Evolutionary conservation across 2,797 vertebrate species (phyloP).

Genomic region (Pelobates cultripes): DNA sequence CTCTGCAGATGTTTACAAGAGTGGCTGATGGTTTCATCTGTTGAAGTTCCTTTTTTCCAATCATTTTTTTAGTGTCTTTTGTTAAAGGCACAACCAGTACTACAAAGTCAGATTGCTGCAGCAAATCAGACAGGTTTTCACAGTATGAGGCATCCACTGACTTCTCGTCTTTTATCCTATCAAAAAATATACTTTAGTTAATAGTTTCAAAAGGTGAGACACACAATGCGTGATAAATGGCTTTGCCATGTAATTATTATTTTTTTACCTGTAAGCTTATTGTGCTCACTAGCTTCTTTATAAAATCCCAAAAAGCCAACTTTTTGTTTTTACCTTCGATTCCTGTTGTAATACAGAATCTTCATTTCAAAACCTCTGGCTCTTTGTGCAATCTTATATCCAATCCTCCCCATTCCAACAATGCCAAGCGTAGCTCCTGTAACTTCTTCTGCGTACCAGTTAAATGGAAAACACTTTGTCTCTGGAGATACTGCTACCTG

Average conservation of each 20-base stretch:
- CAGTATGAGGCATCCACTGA: slow-evolving; percentile 74
- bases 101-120: slow-evolving; percentile 78
- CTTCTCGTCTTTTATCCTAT: slow-evolving; percentile 74
- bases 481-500: slow-evolving; percentile 66
- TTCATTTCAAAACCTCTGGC: slow-evolving; percentile 83
- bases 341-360: slow-evolving; percentile 82
- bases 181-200: not conserved
- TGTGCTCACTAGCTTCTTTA: no score
- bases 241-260: no score
- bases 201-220: no score
- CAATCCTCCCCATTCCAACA: slow-evolving; percentile 81
- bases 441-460: slow-evolving; percentile 71
- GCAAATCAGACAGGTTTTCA: slow-evolving; percentile 74
- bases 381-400: slow-evolving; percentile 76
- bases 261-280: no score
- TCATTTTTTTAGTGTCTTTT: slow-evolving; percentile 70
- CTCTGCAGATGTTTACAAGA: slow-evolving; percentile 79
- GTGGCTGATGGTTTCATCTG: slow-evolving; percentile 78
- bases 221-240: no score
- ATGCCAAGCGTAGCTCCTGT: slow-evolving; percentile 79
- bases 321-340: slow-evolving; percentile 68
- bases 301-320: no score
- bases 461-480: slow-evolving; percentile 58
- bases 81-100: slow-evolving; percentile 71
- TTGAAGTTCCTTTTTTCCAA: slow-evolving; percentile 73